These are phyloP conservation scores for Falco rusticolus DNA, from an alignment of 2,797 vertebrate species.

Conservation along the genomic window DNA sequence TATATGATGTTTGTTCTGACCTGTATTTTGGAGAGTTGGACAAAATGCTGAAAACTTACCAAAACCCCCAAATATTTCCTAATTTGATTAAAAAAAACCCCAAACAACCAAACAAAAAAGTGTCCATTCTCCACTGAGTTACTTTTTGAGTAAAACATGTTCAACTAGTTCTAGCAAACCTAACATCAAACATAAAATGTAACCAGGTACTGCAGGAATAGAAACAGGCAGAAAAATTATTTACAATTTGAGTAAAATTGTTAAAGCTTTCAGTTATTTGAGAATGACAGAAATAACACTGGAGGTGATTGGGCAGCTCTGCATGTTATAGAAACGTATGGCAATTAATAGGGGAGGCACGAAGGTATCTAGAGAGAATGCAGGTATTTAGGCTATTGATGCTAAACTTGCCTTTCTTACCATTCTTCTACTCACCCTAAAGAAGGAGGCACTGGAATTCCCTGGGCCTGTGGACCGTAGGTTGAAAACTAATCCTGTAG, in stretches of 20 bases:
- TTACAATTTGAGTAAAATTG: background rate
- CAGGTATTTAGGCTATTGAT: background rate
- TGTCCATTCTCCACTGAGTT: background rate
- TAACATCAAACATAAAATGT: background rate
- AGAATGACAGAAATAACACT: background rate
- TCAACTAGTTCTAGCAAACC: background rate
- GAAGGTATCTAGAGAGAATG: background rate
- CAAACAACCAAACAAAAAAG: background rate
- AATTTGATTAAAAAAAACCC: background rate
- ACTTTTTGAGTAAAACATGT: background rate
- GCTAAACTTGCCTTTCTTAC: background rate
- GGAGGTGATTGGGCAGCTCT: background rate
- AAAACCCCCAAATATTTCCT: background rate
- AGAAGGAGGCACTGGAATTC: background rate
- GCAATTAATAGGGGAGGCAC: background rate
- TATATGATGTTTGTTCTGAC: background rate
- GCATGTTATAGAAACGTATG: background rate
- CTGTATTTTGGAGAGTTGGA: background rate
- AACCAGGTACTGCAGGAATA: background rate
- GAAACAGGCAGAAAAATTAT: background rate
- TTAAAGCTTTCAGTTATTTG: background rate
- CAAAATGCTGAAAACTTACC: background rate
- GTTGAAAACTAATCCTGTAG: background rate
- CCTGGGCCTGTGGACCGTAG: background rate
- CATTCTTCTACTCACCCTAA: background rate